A percentile compares a stretch with the other conserved stretches of the same genome.
Conservation (phyloP, 2,797 vertebrate species). For the Zonotrichia albicollis region DNA sequence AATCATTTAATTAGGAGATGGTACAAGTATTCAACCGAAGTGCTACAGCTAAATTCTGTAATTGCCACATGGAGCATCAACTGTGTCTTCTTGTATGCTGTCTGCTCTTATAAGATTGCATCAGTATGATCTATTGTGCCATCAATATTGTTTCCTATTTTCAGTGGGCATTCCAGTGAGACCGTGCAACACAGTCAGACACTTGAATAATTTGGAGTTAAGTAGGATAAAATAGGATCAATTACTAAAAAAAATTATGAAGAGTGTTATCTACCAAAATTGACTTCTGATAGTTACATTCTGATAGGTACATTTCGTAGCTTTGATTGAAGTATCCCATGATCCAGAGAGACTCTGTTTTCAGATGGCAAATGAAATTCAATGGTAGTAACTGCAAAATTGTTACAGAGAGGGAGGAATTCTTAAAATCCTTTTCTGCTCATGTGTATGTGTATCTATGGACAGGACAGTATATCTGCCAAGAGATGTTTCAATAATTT, state of each 20-base stretch:
- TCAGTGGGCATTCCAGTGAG: background rate
- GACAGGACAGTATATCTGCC: background rate
- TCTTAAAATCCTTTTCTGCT: background rate
- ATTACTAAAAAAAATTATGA: background rate
- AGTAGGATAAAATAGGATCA: background rate
- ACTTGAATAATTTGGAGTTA: background rate
- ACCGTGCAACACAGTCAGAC: background rate
- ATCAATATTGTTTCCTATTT: constrained; percentile 27
- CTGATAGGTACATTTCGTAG: background rate
- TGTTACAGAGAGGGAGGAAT: background rate
- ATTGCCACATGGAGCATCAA: constrained; percentile 63
- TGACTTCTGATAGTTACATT: background rate
- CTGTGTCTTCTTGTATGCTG: constrained; percentile 38
- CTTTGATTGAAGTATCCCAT: background rate
- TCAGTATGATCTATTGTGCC: constrained; percentile 8
- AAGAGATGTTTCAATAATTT: background rate
- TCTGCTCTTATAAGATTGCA: constrained; percentile 34
- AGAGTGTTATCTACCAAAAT: background rate
- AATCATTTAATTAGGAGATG: constrained; percentile 63
- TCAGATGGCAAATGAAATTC: background rate
- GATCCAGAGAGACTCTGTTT: background rate
- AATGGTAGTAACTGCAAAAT: background rate
- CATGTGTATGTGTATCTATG: background rate
- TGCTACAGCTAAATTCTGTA: constrained; percentile 55
- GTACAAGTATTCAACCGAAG: constrained; percentile 40